A percentile compares a stretch with the other conserved stretches of the same genome.
phyloP scores from a whole-genome alignment of 2,113 vertebrate species.

The Tringa solitaria region DNA sequence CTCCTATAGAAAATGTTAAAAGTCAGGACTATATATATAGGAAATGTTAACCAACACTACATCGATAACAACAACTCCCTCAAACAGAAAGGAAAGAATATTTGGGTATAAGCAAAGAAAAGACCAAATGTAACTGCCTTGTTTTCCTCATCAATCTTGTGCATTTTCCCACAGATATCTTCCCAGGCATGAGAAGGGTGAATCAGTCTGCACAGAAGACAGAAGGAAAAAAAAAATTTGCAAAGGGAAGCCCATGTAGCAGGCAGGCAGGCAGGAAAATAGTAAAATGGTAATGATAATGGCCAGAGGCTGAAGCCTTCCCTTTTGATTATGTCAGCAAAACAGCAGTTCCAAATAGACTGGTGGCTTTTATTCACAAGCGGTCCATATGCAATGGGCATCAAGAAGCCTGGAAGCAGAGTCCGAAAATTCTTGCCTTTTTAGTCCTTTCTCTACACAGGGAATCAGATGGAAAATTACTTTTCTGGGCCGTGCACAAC shows the following conservation, averaged over 20 bases:
- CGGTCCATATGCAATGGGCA: neutral
- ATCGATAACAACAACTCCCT: neutral
- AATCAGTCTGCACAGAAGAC: neutral
- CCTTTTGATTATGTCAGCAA: conserved; percentile 21
- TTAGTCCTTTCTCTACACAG: neutral
- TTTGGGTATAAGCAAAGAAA: conserved; percentile 7
- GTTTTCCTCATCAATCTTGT: neutral
- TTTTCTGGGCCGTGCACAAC: neutral
- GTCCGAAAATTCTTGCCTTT: neutral
- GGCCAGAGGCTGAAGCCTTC: conserved; percentile 31
- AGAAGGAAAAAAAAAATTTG: neutral
- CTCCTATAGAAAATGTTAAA: neutral
- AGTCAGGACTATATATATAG: neutral
- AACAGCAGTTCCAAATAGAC: neutral
- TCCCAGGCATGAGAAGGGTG: neutral
- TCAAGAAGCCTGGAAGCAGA: neutral
- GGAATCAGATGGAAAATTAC: neutral
- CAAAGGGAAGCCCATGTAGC: conserved; percentile 44
- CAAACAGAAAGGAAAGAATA: neutral
- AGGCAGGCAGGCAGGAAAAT: conserved; percentile 41
- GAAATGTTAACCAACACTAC: neutral
- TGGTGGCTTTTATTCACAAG: neutral
- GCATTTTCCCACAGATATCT: neutral
- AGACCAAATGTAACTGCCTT: neutral
- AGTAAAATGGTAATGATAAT: conserved; percentile 47